Evolutionary conservation across 2,113 vertebrate species (phyloP).

Genomic region (Sarotherodon lohbergeri): DNA sequence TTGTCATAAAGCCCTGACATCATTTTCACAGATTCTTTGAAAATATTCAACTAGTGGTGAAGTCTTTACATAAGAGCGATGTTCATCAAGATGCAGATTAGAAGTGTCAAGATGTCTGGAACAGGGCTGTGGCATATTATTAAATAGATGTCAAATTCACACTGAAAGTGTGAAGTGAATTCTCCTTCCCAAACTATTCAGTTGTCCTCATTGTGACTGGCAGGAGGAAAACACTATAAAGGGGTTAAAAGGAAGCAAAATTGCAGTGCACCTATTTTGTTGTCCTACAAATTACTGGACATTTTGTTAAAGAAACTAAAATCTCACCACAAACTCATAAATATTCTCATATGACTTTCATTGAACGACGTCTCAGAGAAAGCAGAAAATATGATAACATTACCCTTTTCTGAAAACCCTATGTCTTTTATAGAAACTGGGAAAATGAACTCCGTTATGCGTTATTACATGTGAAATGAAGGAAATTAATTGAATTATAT

Average conservation of each 20-base stretch:
- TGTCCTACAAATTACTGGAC: conserved; percentile 12
- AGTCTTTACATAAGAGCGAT: conserved; percentile 26
- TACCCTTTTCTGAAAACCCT: conserved; percentile 16
- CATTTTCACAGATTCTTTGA: background rate
- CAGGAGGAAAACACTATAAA: conserved; percentile 2
- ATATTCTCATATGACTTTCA: conserved; percentile 50
- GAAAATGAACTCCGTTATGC: conserved; percentile 48
- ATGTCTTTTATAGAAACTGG: conserved; percentile 11
- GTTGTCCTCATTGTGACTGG: conserved; percentile 28
- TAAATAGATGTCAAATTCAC: conserved; percentile 29
- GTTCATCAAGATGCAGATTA: conserved; percentile 32
- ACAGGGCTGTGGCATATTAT: conserved; percentile 4
- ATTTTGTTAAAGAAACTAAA: conserved; percentile 42
- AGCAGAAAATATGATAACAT: background rate
- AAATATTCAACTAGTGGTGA: background rate
- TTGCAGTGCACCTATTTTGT: background rate
- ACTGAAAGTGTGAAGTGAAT: background rate
- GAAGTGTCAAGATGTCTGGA: conserved; percentile 21
- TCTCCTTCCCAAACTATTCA: conserved; percentile 3
- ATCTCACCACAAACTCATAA: conserved; percentile 30
- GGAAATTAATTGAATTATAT: conserved; percentile 76
- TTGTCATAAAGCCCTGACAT: background rate
- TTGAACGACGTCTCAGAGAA: conserved; percentile 15
- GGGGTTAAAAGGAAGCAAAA: background rate
- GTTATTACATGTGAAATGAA: conserved; percentile 73